Evolutionary conservation across 2,888 invertebrate genomes (phyloP).

Genomic region (Parnassius orleans): DNA sequence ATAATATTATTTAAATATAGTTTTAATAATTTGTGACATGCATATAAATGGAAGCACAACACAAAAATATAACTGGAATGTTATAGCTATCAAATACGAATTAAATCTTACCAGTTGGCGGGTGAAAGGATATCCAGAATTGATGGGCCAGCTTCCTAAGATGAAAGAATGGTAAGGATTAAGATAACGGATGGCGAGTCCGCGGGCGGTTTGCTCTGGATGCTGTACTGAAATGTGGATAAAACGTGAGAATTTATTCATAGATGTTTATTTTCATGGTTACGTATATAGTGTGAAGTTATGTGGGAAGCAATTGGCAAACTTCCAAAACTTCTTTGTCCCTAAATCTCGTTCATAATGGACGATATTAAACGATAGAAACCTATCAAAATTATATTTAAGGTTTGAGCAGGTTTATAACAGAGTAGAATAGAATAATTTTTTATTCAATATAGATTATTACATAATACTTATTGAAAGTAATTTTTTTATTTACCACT

Average conservation of each 20-base stretch:
- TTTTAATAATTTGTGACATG: too few relatives aligned
- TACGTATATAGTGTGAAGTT: conserved; percentile 46
- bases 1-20: too few relatives aligned
- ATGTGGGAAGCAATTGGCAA: conserved; percentile 56
- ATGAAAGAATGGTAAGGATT: conserved; percentile 20
- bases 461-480: too few relatives aligned
- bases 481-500: too few relatives aligned
- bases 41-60: too few relatives aligned
- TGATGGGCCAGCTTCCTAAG: conserved; percentile 88
- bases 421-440: too few relatives aligned
- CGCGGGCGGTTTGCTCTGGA: conserved; percentile 10
- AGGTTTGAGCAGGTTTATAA: not conserved
- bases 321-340: conserved; percentile 45
- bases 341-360: conserved; percentile 15
- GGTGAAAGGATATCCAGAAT: conserved; percentile 92
- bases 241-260: conserved; percentile 67
- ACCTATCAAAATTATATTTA: not conserved
- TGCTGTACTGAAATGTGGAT: conserved; percentile 37
- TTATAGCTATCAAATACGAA: not conserved
- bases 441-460: too few relatives aligned
- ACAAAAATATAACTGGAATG: too few relatives aligned
- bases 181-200: conserved; percentile 2
- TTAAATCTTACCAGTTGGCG: conserved; percentile 83
- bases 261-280: conserved; percentile 74
- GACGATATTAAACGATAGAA: conserved; percentile 9